Conservation (phyloP, 2,113 vertebrate genomes). For the Myiozetetes cayanensis region DNA sequence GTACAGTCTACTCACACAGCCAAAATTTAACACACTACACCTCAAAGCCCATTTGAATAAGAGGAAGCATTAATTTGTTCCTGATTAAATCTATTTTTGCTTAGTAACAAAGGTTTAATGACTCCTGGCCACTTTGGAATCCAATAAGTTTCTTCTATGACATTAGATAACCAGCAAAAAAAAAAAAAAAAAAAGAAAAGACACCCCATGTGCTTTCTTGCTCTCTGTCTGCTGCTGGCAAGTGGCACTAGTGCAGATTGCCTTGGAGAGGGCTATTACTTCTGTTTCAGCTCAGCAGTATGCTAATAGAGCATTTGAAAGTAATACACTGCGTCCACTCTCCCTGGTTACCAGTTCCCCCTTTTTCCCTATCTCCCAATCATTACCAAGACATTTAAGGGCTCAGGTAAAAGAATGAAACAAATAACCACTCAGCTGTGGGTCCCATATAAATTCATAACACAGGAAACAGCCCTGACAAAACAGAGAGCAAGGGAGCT, state of each 20-base stretch:
- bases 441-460: neutral
- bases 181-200: neutral
- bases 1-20: neutral
- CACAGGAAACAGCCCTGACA: neutral
- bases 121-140: neutral
- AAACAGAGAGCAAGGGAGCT: constrained; percentile 36
- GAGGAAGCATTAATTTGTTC: fast-evolving
- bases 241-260: neutral
- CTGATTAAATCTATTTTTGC: neutral
- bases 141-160: neutral
- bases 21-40: neutral
- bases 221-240: neutral
- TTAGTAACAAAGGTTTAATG: neutral
- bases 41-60: neutral
- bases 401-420: neutral
- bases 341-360: neutral
- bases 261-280: neutral
- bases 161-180: neutral
- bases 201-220: neutral
- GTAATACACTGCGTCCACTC: neutral
- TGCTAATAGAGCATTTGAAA: neutral
- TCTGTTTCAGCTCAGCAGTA: neutral
- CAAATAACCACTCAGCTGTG: neutral
- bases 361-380: neutral
- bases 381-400: neutral